Evolutionary conservation across 30 jellyfish, hydroid and myxozoan species (phyloP).

Genomic region (Mastigias papua): DNA sequence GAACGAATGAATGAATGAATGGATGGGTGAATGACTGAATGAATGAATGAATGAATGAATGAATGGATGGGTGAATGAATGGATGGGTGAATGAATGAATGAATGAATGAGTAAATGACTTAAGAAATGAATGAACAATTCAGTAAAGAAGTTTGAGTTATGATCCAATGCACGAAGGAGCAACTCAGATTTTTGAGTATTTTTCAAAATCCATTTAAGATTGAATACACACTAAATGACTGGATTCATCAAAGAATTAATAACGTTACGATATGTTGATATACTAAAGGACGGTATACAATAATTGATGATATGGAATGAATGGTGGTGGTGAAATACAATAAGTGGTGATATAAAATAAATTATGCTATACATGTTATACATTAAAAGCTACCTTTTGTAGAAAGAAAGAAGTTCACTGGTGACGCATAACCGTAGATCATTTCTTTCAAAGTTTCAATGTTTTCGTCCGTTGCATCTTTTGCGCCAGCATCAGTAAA

Average conservation of each 20-base stretch:
- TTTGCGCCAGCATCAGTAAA: conserved; percentile 79
- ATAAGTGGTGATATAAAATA: background rate
- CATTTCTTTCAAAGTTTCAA: conserved; percentile 46
- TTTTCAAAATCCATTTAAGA: too few relatives aligned
- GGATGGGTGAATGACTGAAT: background rate
- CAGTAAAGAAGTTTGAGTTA: background rate
- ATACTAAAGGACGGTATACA: too few relatives aligned
- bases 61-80: background rate
- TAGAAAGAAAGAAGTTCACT: conserved; percentile 59
- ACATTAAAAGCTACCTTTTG: conserved; percentile 21
- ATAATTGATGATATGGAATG: too few relatives aligned
- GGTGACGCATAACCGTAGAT: conserved; percentile 32
- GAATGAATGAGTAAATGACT: background rate
- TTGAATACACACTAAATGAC: too few relatives aligned
- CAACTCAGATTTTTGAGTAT: too few relatives aligned
- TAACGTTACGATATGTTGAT: too few relatives aligned
- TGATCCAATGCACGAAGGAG: background rate
- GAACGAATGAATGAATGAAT: background rate
- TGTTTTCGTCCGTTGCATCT: conserved; percentile 53
- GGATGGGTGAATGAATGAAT: background rate
- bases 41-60: background rate
- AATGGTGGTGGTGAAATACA: too few relatives aligned
- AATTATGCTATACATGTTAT: background rate
- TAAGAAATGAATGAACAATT: background rate
- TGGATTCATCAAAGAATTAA: too few relatives aligned